Conservation (phyloP, 1,140 invertebrate genomes). For the Saccostrea echinata region DNA sequence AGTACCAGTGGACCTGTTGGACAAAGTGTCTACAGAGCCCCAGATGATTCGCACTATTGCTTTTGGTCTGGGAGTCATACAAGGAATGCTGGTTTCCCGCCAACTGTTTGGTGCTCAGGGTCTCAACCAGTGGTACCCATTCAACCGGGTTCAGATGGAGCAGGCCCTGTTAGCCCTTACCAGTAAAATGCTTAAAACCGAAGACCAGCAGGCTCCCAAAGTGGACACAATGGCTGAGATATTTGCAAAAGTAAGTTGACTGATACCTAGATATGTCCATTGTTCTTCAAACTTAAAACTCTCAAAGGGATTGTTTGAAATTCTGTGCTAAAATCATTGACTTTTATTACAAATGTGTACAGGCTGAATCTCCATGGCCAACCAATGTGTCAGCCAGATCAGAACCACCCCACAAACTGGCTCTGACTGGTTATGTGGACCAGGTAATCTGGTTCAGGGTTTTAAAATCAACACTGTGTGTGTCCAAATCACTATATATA, state of each 20-base stretch:
- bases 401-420: not conserved
- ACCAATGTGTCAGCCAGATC: not conserved
- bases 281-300: not conserved
- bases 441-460: constrained; percentile 9
- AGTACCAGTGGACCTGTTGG: constrained; percentile 63
- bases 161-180: constrained; percentile 69
- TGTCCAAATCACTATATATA: not conserved
- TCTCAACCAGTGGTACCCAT: constrained; percentile 75
- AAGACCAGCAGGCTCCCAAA: constrained; percentile 65
- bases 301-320: not conserved
- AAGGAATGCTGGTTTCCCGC: constrained; percentile 69
- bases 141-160: constrained; percentile 68
- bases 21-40: constrained; percentile 60
- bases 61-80: constrained; percentile 72
- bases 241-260: constrained; percentile 65
- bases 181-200: constrained; percentile 59
- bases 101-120: constrained; percentile 76
- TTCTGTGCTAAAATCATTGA: not conserved
- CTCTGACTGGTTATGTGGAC: not conserved
- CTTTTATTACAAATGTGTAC: not conserved
- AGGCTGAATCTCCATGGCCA: constrained; percentile 33
- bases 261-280: constrained; percentile 9
- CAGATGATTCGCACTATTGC: constrained; percentile 62
- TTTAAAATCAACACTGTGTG: not conserved
- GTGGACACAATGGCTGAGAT: constrained; percentile 66